Evolutionary conservation across 2,797 vertebrate genomes (phyloP).

Genomic region (Cottoperca gobio): DNA sequence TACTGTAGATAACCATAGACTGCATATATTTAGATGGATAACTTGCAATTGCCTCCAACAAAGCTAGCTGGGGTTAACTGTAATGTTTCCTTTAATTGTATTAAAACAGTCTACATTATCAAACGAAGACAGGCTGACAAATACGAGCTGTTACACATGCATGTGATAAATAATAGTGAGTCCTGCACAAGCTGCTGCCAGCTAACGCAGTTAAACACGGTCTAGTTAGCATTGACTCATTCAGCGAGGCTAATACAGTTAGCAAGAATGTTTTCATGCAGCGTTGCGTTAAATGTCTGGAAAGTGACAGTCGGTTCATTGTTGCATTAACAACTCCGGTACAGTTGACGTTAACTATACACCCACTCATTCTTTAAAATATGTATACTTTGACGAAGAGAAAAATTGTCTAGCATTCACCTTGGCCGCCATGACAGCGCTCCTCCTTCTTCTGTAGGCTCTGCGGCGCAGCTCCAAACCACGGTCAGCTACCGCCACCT

Average conservation of each 20-base stretch:
- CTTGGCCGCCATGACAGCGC: slow-evolving; percentile 86
- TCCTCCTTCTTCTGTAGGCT: slow-evolving; percentile 52
- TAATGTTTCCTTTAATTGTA: not conserved
- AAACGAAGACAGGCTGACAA: not conserved
- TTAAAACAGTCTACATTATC: not conserved
- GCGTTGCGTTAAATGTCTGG: not conserved
- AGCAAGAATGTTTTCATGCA: slow-evolving; percentile 27
- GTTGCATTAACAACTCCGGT: no score
- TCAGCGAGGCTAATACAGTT: slow-evolving; percentile 22
- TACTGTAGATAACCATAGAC: no score
- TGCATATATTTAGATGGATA: no score
- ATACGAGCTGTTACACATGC: not conserved
- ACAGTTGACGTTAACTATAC: no score
- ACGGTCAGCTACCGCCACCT: slow-evolving; percentile 51
- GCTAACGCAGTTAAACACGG: not conserved
- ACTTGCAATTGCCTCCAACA: not conserved
- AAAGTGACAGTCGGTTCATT: not conserved
- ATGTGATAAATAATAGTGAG: not conserved
- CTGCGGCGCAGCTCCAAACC: not conserved
- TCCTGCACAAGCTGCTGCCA: not conserved
- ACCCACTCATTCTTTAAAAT: not conserved
- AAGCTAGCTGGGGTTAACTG: not conserved
- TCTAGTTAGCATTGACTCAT: not conserved
- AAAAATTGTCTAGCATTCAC: slow-evolving; percentile 77
- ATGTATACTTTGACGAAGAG: slow-evolving; percentile 34